phyloP scores from a whole-genome alignment of 2,797 vertebrate species.

The Cirrhinus mrigala region DNA sequence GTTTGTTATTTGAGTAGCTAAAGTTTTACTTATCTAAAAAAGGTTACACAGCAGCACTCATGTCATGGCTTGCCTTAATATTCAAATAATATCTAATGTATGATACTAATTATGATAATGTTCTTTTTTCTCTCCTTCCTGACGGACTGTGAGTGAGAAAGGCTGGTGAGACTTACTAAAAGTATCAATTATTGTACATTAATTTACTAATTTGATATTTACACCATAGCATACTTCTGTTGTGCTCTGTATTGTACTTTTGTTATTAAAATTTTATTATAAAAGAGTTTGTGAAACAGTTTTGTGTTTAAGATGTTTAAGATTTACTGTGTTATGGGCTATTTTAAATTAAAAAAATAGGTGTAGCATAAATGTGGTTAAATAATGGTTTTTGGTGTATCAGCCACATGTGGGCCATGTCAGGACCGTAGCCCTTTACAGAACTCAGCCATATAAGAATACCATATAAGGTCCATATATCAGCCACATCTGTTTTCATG shows the following conservation, averaged over 20 bases:
- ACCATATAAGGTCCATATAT: neutral
- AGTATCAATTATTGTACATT: neutral
- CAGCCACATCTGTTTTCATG: neutral
- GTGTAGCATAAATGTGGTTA: neutral
- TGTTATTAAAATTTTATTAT: no score
- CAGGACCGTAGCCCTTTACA: neutral
- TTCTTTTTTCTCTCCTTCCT: no score
- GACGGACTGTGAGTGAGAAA: no score
- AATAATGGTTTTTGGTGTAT: neutral
- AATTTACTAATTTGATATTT: neutral
- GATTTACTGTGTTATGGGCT: neutral
- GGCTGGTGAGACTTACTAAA: neutral
- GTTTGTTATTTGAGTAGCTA: no score
- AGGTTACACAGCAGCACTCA: no score
- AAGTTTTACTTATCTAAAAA: no score
- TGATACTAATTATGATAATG: no score
- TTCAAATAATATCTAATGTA: no score
- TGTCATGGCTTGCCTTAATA: no score
- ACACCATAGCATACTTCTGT: neutral
- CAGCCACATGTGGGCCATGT: neutral
- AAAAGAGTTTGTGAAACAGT: neutral
- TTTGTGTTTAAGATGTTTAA: neutral
- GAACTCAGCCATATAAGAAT: neutral
- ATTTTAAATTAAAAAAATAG: neutral
- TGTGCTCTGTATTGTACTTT: neutral